phyloP scores from a whole-genome alignment of 2,888 invertebrate genomes.

The Neoascia interrupta region DNA sequence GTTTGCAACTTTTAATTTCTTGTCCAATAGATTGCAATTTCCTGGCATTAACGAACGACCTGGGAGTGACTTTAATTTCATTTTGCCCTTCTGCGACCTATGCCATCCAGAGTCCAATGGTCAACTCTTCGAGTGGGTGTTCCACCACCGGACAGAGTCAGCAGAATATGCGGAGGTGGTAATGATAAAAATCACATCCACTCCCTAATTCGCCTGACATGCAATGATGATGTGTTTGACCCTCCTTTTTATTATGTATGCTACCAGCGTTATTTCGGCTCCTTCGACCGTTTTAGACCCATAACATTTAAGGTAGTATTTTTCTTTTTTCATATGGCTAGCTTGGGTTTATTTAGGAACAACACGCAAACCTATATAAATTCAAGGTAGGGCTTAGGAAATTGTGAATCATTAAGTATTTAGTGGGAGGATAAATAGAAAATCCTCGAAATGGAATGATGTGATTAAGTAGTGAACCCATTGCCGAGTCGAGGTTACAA shows the following conservation, averaged over 20 bases:
- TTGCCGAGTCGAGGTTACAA: neutral
- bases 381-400: conserved; percentile 56
- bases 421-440: conserved; percentile 41
- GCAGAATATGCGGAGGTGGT: conserved; percentile 58
- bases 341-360: conserved; percentile 33
- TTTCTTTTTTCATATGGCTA: neutral
- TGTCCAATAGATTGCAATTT: conserved; percentile 79
- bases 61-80: conserved; percentile 77
- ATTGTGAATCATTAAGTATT: conserved; percentile 65
- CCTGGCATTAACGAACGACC: conserved; percentile 72
- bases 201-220: conserved; percentile 78
- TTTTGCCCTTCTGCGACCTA: conserved; percentile 57
- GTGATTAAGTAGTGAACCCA: conserved; percentile 41
- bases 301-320: conserved; percentile 47
- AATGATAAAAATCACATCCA: conserved; percentile 80
- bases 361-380: conserved; percentile 58
- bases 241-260: conserved; percentile 68
- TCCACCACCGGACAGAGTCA: conserved; percentile 39
- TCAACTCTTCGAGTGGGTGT: conserved; percentile 48
- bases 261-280: conserved; percentile 26
- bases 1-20: conserved; percentile 72
- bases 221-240: conserved; percentile 76
- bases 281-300: conserved; percentile 32
- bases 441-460: conserved; percentile 46
- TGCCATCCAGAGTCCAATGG: conserved; percentile 34